Conservation (phyloP, 37 sponge, comb jelly and placozoan species). For the Chondrilla cf. caribensis region DNA sequence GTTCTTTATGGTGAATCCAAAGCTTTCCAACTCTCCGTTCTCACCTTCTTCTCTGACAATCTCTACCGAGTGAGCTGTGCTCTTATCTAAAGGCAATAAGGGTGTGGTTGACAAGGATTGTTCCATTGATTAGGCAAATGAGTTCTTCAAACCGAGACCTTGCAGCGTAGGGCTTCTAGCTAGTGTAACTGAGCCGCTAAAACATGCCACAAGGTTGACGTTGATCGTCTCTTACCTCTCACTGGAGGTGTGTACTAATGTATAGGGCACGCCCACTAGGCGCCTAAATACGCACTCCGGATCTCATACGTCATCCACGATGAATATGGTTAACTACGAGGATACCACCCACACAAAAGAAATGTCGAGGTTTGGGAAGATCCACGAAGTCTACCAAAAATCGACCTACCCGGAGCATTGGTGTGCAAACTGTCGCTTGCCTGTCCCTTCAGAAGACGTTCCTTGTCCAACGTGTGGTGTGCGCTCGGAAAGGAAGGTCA, state of each 20-base stretch:
- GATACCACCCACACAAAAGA: neutral
- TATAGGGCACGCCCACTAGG: slow-evolving; percentile 1
- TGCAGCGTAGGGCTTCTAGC: too few relatives aligned
- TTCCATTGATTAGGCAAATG: too few relatives aligned
- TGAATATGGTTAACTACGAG: too few relatives aligned
- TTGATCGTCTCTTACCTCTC: too few relatives aligned
- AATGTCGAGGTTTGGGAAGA: neutral
- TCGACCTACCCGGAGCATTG: slow-evolving; percentile 10
- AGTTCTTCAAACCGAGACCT: too few relatives aligned
- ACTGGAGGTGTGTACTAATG: too few relatives aligned
- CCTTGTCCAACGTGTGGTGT: slow-evolving; percentile 24
- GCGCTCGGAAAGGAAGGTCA: neutral
- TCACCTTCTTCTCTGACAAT: slow-evolving; percentile 49
- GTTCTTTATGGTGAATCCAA: slow-evolving; percentile 65
- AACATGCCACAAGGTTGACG: too few relatives aligned
- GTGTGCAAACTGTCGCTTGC: slow-evolving; percentile 25
- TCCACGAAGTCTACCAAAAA: neutral
- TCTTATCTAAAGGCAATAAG: neutral
- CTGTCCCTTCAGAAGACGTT: neutral
- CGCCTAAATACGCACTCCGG: neutral
- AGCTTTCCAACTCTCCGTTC: slow-evolving; percentile 58
- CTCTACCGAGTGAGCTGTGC: slow-evolving; percentile 64
- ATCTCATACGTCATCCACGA: too few relatives aligned
- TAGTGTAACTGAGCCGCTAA: too few relatives aligned
- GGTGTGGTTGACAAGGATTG: neutral